Base-by-base conservation (phyloP, 2,888 invertebrate genomes). In the Baccha elongata region DNA sequence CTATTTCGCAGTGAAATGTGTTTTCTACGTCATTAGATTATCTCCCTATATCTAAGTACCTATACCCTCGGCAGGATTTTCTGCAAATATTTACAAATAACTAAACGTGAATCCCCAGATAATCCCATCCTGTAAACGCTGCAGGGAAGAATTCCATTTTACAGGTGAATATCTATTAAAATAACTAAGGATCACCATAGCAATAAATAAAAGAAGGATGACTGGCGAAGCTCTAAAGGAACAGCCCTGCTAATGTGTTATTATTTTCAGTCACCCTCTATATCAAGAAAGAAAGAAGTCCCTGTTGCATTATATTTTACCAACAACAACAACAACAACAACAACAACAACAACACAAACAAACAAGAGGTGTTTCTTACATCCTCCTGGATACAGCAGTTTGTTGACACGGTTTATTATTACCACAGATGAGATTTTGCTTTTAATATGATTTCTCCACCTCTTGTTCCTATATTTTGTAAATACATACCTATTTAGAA, bases 371-470 rank as follows among this genome's bases (percentile, higher is more conserved):
- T 19, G 29, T 21, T 3, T 13, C 8, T 19, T 35, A 15, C 29
- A 42, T 52, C 52, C 13, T 53, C 0, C 21, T 13, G 55, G 35
- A 15, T 42, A 19, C 5, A 40, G 37, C 11, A 55, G 46, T 81
- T 71, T 32, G 58, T 75, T 81, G 75, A 81, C 75, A 81, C 60
- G 75, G 75, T 75, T 71, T 75, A 75, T 81, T 81, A 75, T 81
- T 81, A 75, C 75, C 75, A 65, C 80, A 71, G 75, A 81, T 75
- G 80, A 75, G 80, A 81, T 81, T 75, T 64, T 58, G 62, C 58
- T 80, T 40, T 75, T 50, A 17, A 10, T 29, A 44, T 29, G 26
- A 29, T 44, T 60, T 42, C n/a, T 7, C 29, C 29, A 7, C 8
- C 29, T 32, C 29, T n/a, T n/a, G 29, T 32, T 8, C 29, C 8